Base-by-base conservation (phyloP, 1,140 invertebrate species). In the Stegodyphus dumicola region DNA sequence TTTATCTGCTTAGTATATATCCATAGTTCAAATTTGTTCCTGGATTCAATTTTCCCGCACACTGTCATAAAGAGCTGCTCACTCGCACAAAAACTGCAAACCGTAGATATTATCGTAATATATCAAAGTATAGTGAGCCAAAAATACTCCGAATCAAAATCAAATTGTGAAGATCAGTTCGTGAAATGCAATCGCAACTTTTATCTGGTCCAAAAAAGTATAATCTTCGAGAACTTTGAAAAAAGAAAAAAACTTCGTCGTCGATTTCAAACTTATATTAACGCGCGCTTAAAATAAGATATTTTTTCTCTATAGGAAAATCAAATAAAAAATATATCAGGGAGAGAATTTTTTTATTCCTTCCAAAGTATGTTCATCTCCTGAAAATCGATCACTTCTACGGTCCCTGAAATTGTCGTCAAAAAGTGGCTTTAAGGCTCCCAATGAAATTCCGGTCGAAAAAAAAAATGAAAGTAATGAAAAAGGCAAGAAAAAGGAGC, bases 341-440 rank as follows among this genome's bases (percentile, higher is more conserved):
- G 5, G 71, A 74, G 9, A 52, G 52, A 15, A 54, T 2, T 53
- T n/a, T 54, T 78, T 69, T 33, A 13, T 78, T 77, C 56, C 64
- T 74, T 75, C 64, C n/a, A 53, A 83, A 83, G 70, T 66, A 83
- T 85, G 81, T 77, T 85, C 81, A 85, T 85, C 65, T 85, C 53
- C 52, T 18, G 52, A 83, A 83, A 83, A 83, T 83, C 80, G 80
- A 85, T 85, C 81, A 69, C 52, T 74, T 54, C 79, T 74, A 74
- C 79, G 53, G 70, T 74, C 48, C 13, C 81, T 85, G 81, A 85
- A 85, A 85, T 85, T 85, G 81, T 85, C 81, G 81, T 77, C 81
- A 85, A 85, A 85, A 77, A 76, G 64, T 76, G 81, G 73, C 74
- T 85, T 85, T 83, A 85, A 85, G 81, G 74, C 73, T 64, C 65